Evolutionary conservation across 2,888 invertebrate genomes (phyloP).

Genomic region (Cosmopolites sordidus): DNA sequence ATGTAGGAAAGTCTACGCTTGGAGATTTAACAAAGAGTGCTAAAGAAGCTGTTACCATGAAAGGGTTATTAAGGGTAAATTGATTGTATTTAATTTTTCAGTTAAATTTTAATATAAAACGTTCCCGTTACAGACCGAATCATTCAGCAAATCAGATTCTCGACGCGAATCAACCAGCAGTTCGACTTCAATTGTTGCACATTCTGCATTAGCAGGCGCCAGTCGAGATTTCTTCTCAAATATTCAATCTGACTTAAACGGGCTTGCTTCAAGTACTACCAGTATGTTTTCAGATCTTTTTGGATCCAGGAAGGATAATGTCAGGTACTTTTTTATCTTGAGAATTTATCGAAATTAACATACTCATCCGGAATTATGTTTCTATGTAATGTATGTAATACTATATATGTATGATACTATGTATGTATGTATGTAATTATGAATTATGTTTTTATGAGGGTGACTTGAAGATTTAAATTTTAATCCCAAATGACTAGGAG

Average conservation of each 20-base stretch:
- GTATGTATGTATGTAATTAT: too few species aligned
- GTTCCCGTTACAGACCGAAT: slow-evolving; percentile 39
- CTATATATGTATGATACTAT: too few species aligned
- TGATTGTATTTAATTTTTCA: background rate
- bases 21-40: slow-evolving; percentile 90
- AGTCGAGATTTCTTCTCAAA: slow-evolving; percentile 84
- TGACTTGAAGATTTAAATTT: too few species aligned
- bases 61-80: slow-evolving; percentile 72
- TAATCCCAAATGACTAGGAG: too few species aligned
- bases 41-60: slow-evolving; percentile 81
- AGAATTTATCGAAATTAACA: too few species aligned
- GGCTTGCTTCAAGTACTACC: slow-evolving; percentile 86
- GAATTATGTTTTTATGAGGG: too few species aligned
- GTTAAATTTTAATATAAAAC: background rate
- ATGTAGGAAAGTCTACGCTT: slow-evolving; percentile 84
- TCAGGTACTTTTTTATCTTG: too few species aligned
- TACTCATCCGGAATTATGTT: too few species aligned
- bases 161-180: slow-evolving; percentile 58
- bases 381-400: too few species aligned
- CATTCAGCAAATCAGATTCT: slow-evolving; percentile 41
- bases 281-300: slow-evolving; percentile 94
- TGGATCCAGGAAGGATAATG: slow-evolving; percentile 59
- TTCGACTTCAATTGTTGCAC: slow-evolving; percentile 61
- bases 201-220: slow-evolving; percentile 59
- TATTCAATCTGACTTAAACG: slow-evolving; percentile 89